A percentile compares a stretch with the other conserved stretches of the same genome.
Conservation (phyloP, 2,797 vertebrate genomes). For the Hylomyscus alleni region DNA sequence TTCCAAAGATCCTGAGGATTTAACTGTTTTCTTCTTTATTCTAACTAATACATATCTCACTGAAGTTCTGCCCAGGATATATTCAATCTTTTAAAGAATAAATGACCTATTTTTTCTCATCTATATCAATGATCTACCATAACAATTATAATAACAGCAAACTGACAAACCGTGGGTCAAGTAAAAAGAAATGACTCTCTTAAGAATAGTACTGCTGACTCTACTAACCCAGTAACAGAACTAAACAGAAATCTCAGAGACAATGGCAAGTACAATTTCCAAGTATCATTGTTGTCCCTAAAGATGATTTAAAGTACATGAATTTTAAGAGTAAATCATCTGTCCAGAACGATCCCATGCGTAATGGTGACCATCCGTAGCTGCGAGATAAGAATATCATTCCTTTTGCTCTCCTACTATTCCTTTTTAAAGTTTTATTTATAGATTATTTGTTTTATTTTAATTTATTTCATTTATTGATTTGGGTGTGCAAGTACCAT, state of each 20-base stretch:
- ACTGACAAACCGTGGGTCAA: neutral
- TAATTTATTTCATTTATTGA: neutral
- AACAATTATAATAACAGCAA: neutral
- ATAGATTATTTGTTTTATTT: neutral
- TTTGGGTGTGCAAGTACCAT: neutral
- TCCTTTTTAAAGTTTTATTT: neutral
- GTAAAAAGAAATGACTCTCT: neutral
- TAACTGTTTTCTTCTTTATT: neutral
- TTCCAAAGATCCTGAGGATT: neutral
- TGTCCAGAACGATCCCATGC: neutral
- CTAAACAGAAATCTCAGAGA: neutral
- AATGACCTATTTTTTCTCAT: neutral
- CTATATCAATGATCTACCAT: neutral
- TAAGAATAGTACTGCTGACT: neutral
- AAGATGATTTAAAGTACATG: neutral
- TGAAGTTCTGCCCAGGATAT: neutral
- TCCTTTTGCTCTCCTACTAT: neutral
- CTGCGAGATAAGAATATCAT: neutral
- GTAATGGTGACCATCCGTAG: neutral
- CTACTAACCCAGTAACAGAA: neutral
- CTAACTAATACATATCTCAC: neutral
- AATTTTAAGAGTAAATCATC: constrained; percentile 1
- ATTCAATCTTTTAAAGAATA: neutral
- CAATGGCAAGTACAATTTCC: neutral
- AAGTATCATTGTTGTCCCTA: neutral